Evolutionary conservation across 1,140 invertebrate species (phyloP), one percentile per base, ranked within the genome.

Genomic region (Aphaenogaster ashmeadi): DNA sequence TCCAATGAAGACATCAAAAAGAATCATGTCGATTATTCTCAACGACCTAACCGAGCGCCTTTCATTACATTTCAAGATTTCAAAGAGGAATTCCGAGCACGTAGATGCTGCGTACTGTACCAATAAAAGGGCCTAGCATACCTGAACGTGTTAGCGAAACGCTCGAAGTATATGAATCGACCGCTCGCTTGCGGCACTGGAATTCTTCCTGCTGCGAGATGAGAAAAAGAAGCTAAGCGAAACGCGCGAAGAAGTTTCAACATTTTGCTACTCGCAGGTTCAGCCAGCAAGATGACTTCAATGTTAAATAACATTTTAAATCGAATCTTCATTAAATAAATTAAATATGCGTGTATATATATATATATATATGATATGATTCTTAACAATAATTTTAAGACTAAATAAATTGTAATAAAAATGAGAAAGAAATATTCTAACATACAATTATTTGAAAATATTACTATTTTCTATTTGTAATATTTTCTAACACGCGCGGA

Each of bases 121-220:
- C 69, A 83, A 83, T 83, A 83, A 83, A 74, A 83, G 67, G 41
- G 80, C 67, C 80, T 56, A 27, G 79, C 79, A 83, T 83, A 74
- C 67, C 80, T 74, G 80, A 83, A 83, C 69, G 80, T 83, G 67
- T 83, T 83, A 58, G 80, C 80, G 80, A 83, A 72, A 58, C 80
- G 80, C 80, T 83, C 80, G 38, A 72, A 69, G 41, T 83, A 41
- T 83, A 83, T 72, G 80, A 83, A 74, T 83, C 67, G 67, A 58
- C 66, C 52, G 27, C 41, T 83, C 52, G 52, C 80, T 83, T 13
- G 67, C 67, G 38, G 80, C 67, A 58, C 3, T 83, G 67, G 67
- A 83, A 83, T 83, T 83, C 67, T 74, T 52, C 33, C 44, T 21
- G 41, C 44, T 27, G 67, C 52, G 38, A 27, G 52, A 83, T 58